phyloP scores from a whole-genome alignment of 2,797 vertebrate species.

The Sebastes taczanowskii region DNA sequence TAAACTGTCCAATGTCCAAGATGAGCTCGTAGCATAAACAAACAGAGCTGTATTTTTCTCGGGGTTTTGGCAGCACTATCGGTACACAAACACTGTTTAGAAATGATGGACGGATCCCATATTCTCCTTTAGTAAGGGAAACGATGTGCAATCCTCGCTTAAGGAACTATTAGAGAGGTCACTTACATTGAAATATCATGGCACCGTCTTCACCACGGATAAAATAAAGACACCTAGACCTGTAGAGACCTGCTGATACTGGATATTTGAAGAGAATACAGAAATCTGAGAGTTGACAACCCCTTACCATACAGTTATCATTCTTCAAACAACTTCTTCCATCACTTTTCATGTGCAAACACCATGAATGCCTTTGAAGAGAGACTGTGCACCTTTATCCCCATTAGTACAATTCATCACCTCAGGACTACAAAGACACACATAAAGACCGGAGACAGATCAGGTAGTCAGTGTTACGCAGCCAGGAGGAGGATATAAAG shows the following conservation, averaged over 20 bases:
- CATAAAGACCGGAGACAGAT: not conserved
- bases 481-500: not conserved
- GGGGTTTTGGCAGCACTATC: constrained; percentile 34
- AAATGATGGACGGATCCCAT: constrained; percentile 40
- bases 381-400: not conserved
- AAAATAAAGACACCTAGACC: not conserved
- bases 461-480: not conserved
- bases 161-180: not conserved
- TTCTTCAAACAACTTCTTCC: not conserved
- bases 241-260: not conserved
- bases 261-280: not conserved
- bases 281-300: not conserved
- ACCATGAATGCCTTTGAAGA: constrained; percentile 5
- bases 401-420: not conserved
- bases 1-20: constrained; percentile 24
- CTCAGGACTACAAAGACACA: constrained; percentile 1
- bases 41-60: constrained; percentile 38
- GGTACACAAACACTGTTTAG: constrained; percentile 38
- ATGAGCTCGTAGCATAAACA: constrained; percentile 50
- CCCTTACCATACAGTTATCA: not conserved
- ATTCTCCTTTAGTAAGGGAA: not conserved
- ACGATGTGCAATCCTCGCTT: not conserved
- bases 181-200: not conserved
- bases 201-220: not conserved
- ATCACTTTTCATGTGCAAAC: not conserved